Conservation (phyloP, 2,797 vertebrate species). For the Antennarius maculatus region DNA sequence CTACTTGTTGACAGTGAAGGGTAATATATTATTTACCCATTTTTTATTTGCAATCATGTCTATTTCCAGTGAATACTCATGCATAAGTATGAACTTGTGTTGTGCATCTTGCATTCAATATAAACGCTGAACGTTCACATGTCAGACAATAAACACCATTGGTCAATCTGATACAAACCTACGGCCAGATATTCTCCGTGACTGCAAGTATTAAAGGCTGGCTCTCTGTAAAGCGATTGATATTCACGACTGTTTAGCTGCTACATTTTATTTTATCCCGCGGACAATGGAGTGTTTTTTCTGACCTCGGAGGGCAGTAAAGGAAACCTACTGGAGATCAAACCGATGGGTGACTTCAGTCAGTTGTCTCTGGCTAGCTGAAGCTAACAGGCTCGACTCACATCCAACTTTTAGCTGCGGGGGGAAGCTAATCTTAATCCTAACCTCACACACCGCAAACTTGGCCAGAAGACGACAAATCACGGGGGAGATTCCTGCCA, state of each 20-base stretch:
- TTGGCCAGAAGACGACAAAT: slow-evolving; percentile 44
- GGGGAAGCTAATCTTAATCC: slow-evolving; percentile 54
- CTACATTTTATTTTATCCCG: not conserved
- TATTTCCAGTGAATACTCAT: not conserved
- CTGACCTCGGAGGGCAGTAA: not conserved
- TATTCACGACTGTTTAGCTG: not conserved
- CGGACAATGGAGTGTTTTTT: slow-evolving; percentile 12
- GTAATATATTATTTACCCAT: too few relatives aligned
- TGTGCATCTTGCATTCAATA: not conserved
- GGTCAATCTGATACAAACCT: not conserved
- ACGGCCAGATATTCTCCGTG: not conserved
- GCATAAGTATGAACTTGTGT: not conserved
- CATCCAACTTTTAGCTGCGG: slow-evolving; percentile 57
- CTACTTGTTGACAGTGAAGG: too few relatives aligned
- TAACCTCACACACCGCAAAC: slow-evolving; percentile 38
- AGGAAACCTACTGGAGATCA: not conserved
- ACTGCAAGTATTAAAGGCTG: too few relatives aligned
- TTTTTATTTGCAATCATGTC: too few relatives aligned
- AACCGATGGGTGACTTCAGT: slow-evolving; percentile 27
- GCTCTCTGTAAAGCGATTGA: not conserved
- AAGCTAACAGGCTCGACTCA: slow-evolving; percentile 36
- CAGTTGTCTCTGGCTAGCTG: slow-evolving; percentile 34
- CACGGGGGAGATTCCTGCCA: slow-evolving; percentile 32
- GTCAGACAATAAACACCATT: not conserved
- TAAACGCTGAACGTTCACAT: not conserved